A percentile compares a stretch with the other conserved stretches of the same genome.
Evolutionary conservation across 2,797 vertebrate genomes (phyloP).

Genomic region (Lepus townsendii): DNA sequence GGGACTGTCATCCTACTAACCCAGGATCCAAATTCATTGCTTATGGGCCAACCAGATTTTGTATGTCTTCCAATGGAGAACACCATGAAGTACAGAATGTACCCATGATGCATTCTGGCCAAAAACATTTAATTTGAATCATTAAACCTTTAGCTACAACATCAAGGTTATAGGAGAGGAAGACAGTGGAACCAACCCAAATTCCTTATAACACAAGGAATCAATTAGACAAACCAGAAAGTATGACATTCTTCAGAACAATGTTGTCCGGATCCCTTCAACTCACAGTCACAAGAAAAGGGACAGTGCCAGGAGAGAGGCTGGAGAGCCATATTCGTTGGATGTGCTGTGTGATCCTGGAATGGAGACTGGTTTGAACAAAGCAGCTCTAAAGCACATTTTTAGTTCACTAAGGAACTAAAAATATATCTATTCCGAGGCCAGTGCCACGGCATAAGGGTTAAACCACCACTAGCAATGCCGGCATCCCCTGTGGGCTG

Average conservation of each 20-base stretch:
- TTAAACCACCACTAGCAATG: too few species aligned
- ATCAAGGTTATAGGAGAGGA: background rate
- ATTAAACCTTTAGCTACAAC: slow-evolving; percentile 5
- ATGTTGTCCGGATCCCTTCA: background rate
- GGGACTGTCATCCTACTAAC: background rate
- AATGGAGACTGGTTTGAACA: background rate
- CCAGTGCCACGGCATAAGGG: too few species aligned
- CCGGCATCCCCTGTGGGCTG: too few species aligned
- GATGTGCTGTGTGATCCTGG: background rate
- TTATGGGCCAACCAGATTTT: background rate
- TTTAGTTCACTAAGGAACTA: background rate
- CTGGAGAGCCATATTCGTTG: background rate
- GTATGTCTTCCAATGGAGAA: background rate
- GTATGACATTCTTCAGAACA: slow-evolving; percentile 11
- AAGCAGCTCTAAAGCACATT: background rate
- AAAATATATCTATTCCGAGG: background rate
- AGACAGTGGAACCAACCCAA: background rate
- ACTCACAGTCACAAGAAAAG: background rate
- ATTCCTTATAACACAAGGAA: slow-evolving; percentile 6
- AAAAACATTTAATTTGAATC: slow-evolving; percentile 53
- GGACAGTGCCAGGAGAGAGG: background rate
- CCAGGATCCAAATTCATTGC: slow-evolving; percentile 10
- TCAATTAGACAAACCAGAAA: slow-evolving; percentile 26
- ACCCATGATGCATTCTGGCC: background rate
- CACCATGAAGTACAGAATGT: slow-evolving; percentile 6